Conservation (phyloP, 2,113 vertebrate species). For the Neomonachus schauinslandi region DNA sequence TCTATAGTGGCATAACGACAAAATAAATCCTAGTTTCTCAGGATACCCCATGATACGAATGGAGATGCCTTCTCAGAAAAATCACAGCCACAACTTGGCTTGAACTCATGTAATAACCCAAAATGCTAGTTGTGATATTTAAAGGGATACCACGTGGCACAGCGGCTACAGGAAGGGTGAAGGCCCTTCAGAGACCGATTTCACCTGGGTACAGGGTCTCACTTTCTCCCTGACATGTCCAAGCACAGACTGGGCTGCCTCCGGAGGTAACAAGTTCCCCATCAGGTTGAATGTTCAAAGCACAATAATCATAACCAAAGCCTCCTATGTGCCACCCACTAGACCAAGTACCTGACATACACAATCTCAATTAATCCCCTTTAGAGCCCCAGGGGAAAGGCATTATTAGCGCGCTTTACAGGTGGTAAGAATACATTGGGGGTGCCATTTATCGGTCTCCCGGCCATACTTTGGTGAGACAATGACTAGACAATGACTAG, state of each 20-base stretch:
- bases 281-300: background rate
- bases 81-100: background rate
- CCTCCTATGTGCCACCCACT: background rate
- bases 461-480: background rate
- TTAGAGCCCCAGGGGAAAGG: background rate
- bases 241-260: background rate
- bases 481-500: background rate
- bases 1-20: background rate
- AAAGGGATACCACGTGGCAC: background rate
- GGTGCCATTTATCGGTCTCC: background rate
- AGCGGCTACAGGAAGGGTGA: background rate
- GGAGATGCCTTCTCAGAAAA: background rate
- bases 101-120: background rate
- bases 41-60: background rate
- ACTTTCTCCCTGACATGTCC: background rate
- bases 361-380: background rate
- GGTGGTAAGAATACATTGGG: background rate
- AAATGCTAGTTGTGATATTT: background rate
- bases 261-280: background rate
- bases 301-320: background rate
- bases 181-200: background rate
- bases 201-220: no score
- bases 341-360: background rate
- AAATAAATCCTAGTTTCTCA: conserved; percentile 28
- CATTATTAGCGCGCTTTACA: background rate